A percentile compares a stretch with the other conserved stretches of the same genome.
phyloP scores from a whole-genome alignment of 2,888 invertebrate genomes.

The Harpalus rufipes region DNA sequence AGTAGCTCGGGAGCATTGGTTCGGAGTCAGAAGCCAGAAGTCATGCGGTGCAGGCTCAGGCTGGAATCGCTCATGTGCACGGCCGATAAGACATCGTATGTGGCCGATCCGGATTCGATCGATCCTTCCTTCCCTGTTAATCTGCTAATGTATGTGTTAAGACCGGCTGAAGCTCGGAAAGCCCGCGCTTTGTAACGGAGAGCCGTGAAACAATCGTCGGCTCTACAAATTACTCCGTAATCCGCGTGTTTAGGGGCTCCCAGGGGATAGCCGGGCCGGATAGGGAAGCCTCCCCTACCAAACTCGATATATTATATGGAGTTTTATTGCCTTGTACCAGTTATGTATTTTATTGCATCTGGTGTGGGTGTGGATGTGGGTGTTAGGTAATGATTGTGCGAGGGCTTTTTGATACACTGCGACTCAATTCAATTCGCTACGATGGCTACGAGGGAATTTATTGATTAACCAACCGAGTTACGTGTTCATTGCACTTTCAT shows the following conservation, averaged over 20 bases:
- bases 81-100: slow-evolving; percentile 63
- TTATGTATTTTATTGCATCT: slow-evolving; percentile 66
- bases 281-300: slow-evolving; percentile 48
- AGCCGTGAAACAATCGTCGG: slow-evolving; percentile 71
- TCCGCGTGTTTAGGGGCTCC: slow-evolving; percentile 68
- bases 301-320: slow-evolving; percentile 77
- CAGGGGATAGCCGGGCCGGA: slow-evolving; percentile 38
- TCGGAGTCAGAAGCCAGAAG: background rate
- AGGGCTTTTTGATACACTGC: slow-evolving; percentile 59
- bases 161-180: slow-evolving; percentile 64
- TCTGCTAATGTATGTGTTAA: slow-evolving; percentile 67
- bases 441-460: slow-evolving; percentile 48
- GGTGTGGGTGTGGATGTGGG: slow-evolving; percentile 59
- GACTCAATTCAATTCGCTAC: slow-evolving; percentile 53
- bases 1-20: background rate
- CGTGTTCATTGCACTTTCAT: slow-evolving; percentile 40
- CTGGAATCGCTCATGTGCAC: slow-evolving; percentile 62
- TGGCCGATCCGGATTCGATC: slow-evolving; percentile 59
- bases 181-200: slow-evolving; percentile 66
- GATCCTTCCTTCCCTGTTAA: slow-evolving; percentile 61
- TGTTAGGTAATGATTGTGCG: slow-evolving; percentile 58
- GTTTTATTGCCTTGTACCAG: slow-evolving; percentile 77
- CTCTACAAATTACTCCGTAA: slow-evolving; percentile 72
- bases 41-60: background rate
- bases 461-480: slow-evolving; percentile 45